Conservation (phyloP, 2,113 vertebrate genomes). For the Anoplopoma fimbria region DNA sequence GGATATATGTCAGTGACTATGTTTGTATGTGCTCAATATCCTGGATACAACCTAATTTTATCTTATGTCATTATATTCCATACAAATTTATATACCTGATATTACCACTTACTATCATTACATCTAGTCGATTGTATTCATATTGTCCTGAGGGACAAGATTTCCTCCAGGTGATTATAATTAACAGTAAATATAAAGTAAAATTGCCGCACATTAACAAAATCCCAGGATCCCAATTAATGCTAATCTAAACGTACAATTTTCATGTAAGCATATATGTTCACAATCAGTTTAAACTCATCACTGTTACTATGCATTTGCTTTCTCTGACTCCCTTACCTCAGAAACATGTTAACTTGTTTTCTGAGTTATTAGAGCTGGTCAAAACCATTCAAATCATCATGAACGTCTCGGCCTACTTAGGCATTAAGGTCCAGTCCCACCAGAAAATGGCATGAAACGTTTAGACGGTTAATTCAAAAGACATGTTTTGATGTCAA, state of each 20-base stretch:
- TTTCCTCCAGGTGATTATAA: neutral
- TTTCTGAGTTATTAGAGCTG: neutral
- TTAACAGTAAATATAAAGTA: neutral
- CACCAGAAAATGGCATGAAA: neutral
- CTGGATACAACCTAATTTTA: neutral
- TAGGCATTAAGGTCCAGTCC: neutral
- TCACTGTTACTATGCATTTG: neutral
- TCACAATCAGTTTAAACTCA: neutral
- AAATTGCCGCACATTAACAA: neutral
- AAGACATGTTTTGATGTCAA: neutral
- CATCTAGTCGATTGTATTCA: neutral
- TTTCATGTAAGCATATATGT: neutral
- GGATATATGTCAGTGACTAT: slow-evolving; percentile 26
- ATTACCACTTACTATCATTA: slow-evolving; percentile 9
- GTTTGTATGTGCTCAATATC: slow-evolving; percentile 16
- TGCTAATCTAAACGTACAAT: neutral
- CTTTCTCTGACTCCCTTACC: slow-evolving; percentile 1
- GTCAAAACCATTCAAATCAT: no score
- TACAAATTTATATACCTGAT: neutral
- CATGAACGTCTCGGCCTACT: no score
- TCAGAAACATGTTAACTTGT: no score
- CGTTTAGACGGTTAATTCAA: neutral
- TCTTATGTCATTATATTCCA: slow-evolving; percentile 4
- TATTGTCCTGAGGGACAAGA: neutral
- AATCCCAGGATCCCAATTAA: neutral